Evolutionary conservation across 1,140 invertebrate species (phyloP), one percentile per base, ranked within the genome.

Genomic region (Formica exsecta): DNA sequence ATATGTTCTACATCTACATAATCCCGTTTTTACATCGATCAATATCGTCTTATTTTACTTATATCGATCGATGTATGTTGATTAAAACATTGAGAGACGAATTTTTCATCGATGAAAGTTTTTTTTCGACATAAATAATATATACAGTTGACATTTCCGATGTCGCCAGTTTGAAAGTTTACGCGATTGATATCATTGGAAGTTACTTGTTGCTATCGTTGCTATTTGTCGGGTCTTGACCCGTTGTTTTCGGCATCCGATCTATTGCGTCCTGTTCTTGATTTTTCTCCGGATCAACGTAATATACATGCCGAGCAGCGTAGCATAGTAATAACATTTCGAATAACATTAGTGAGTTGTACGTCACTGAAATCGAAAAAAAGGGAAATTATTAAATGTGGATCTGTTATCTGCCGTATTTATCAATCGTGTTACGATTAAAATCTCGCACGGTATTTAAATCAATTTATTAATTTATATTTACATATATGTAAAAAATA

Each of bases 241-340:
- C 86, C 75, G 61, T 6, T 13, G 85, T 87, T 88, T 89, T 93
- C 89, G 92, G 87, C 65, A 86, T 48, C 54, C 88, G 89, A 92
- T 93, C 92, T 83, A 61, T 86, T 54, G 86, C 48, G 19, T 90
- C 81, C 74, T 88, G 71, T 66, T 77, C 59, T 71, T 83, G 75
- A 85, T 87, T 87, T 25, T 48, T 86, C 57, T 89, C 90, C 57
- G 91, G 86, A 54, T 92, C 86, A 59, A 92, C 91, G 89, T 94
- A 86, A 89, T 93, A 95, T 86, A 95, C 79, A 85, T 91, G 81
- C 74, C 93, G 91, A 11, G 94, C 94, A n/a, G 92, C 93, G 89
- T 94, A 95, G 86, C 94, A 93, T 32, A 95, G 93, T 87, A 95
- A 86, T 92, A 95, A 87, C 95, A 95, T 95, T 87, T 95, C 95